Conservation (phyloP, 2,113 vertebrate genomes). For the Dolichotis patagonum region DNA sequence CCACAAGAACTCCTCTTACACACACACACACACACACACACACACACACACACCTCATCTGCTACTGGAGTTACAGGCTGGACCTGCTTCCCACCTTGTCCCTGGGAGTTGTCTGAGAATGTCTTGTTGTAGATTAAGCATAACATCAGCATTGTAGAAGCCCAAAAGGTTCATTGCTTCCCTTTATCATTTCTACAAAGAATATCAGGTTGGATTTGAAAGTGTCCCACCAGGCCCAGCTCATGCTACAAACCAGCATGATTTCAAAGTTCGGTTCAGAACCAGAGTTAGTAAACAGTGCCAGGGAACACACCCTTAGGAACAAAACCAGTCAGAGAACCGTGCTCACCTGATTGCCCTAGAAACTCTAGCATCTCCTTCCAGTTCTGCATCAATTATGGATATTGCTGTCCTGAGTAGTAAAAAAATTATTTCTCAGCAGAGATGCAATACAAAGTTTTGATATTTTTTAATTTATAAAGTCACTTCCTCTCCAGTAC, state of each 20-base stretch:
- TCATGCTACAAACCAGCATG: neutral
- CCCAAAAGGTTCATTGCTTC: neutral
- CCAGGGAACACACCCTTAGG: neutral
- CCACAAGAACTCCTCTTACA: neutral
- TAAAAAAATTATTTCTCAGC: neutral
- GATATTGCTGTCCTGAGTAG: no score
- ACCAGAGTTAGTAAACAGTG: neutral
- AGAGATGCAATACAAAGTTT: neutral
- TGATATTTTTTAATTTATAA: neutral
- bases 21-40: neutral
- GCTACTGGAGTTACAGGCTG: neutral
- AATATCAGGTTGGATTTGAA: neutral
- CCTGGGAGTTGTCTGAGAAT: neutral
- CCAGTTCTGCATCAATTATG: neutral
- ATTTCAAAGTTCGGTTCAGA: neutral
- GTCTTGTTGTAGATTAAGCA: neutral
- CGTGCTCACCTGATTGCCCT: neutral
- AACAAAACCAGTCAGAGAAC: neutral
- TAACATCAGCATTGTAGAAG: neutral
- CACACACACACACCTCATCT: neutral
- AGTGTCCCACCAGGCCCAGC: neutral
- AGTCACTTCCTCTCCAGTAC: no score
- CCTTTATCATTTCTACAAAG: neutral
- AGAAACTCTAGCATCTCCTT: neutral
- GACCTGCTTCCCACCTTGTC: neutral